Conservation (phyloP, 2,888 invertebrate species). For the Drosophila percnosoma region DNA sequence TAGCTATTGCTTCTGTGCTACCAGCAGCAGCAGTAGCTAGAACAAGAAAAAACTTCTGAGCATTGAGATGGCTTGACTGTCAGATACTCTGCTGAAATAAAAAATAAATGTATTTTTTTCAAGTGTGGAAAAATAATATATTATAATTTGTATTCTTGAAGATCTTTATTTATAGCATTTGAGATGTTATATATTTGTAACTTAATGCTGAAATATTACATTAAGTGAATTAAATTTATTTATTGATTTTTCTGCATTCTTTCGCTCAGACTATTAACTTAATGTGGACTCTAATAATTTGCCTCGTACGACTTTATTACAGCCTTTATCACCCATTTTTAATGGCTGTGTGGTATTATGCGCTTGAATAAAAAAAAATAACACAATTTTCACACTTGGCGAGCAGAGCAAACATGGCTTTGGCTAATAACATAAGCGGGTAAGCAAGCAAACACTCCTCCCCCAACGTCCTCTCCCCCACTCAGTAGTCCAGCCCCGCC, state of each 20-base stretch:
- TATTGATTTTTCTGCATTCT: not conserved
- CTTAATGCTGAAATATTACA: not conserved
- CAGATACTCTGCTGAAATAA: not conserved
- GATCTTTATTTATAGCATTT: not conserved
- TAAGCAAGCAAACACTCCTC: constrained; percentile 59
- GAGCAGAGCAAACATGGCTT: constrained; percentile 64
- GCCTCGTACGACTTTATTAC: not conserved
- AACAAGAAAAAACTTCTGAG: not conserved
- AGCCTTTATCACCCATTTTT: not conserved
- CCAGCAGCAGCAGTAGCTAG: constrained; percentile 10
- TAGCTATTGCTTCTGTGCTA: constrained; percentile 26
- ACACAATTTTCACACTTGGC: constrained; percentile 69
- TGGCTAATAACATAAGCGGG: constrained; percentile 78
- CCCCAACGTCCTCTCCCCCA: not conserved
- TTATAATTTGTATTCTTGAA: not conserved
- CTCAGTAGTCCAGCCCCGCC: not conserved
- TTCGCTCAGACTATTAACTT: not conserved
- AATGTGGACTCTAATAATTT: not conserved
- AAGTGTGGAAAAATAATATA: not conserved
- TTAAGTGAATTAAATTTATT: not conserved
- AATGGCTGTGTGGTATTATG: not conserved
- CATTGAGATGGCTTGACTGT: not conserved
- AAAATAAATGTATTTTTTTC: not conserved
- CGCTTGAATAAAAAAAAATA: constrained; percentile 18
- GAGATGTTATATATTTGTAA: too few species aligned